Evolutionary conservation across 1,140 invertebrate species (phyloP).

Genomic region (Acromyrmex heyeri): DNA sequence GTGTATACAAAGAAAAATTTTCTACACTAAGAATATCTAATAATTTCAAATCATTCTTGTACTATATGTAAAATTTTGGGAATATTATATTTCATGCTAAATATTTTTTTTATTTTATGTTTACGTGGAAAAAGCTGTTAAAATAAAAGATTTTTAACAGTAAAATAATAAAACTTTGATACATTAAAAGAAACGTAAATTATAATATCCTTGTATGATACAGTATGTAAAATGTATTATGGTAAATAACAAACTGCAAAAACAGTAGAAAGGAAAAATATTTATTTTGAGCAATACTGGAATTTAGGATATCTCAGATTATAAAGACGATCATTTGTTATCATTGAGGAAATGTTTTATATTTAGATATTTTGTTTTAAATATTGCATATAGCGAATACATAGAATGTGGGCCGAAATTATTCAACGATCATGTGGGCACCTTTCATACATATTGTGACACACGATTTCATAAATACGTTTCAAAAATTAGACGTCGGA

Average conservation of each 20-base stretch:
- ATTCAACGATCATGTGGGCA: slow-evolving; percentile 12
- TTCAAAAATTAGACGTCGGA: slow-evolving; percentile 9
- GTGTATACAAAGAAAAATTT: slow-evolving; percentile 20
- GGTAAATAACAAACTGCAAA: background rate
- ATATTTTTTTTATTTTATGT: slow-evolving; percentile 4
- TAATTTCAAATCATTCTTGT: slow-evolving; percentile 14
- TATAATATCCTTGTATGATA: slow-evolving; percentile 5
- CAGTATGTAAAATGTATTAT: slow-evolving; percentile 6
- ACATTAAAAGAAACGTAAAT: background rate
- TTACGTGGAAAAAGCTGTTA: slow-evolving; percentile 11
- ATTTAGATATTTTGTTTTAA: slow-evolving; percentile 36
- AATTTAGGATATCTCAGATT: slow-evolving; percentile 39
- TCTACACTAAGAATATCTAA: slow-evolving; percentile 3
- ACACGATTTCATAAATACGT: slow-evolving; percentile 40
- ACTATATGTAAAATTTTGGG: background rate
- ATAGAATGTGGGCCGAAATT: slow-evolving; percentile 29
- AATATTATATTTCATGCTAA: slow-evolving; percentile 14
- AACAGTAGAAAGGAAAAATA: slow-evolving; percentile 1
- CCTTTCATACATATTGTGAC: slow-evolving; percentile 2
- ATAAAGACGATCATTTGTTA: slow-evolving; percentile 16
- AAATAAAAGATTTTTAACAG: background rate
- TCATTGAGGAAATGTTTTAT: slow-evolving; percentile 22
- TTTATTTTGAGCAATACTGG: slow-evolving; percentile 34
- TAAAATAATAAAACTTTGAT: slow-evolving; percentile 4
- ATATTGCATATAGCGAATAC: slow-evolving; percentile 34